A percentile compares a stretch with the other conserved stretches of the same genome.
These are phyloP conservation scores for Macrobrachium rosenbergii DNA, from an alignment of 1,140 invertebrate species.

Conservation along the genomic window DNA sequence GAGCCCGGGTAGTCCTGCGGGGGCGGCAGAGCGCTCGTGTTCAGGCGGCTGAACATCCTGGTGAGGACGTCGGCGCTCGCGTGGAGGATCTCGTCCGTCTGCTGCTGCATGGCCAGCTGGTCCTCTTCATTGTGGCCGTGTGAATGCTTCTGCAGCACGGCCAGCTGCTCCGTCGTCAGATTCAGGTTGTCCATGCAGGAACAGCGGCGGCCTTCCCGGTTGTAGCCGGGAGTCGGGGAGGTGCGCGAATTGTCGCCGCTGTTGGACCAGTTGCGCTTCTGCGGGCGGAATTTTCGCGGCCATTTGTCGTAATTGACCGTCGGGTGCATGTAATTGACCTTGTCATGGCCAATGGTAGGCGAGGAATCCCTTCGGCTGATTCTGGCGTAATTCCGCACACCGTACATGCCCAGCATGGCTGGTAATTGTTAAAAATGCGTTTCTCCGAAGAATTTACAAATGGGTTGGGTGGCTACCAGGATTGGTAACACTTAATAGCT, in stretches of 20 bases:
- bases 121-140: slow-evolving; percentile 43
- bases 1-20: slow-evolving; percentile 17
- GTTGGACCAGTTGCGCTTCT: slow-evolving; percentile 25
- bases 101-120: slow-evolving; percentile 29
- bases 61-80: slow-evolving; percentile 52
- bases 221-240: slow-evolving; percentile 27
- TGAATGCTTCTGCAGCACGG: slow-evolving; percentile 35
- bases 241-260: slow-evolving; percentile 47
- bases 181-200: slow-evolving; percentile 55
- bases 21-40: slow-evolving; percentile 44
- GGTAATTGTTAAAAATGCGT: too few species aligned
- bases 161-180: slow-evolving; percentile 48
- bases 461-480: too few species aligned
- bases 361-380: slow-evolving; percentile 62
- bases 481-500: too few species aligned
- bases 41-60: slow-evolving; percentile 58
- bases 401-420: slow-evolving; percentile 19
- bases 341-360: slow-evolving; percentile 66
- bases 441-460: too few species aligned
- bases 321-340: slow-evolving; percentile 68
- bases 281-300: slow-evolving; percentile 61
- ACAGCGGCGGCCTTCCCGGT: slow-evolving; percentile 24
- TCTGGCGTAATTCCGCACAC: slow-evolving; percentile 38
- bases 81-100: slow-evolving; percentile 41
- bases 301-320: slow-evolving; percentile 68